A percentile compares a stretch with the other conserved stretches of the same genome.
Evolutionary conservation across 2,888 invertebrate genomes (phyloP).

Genomic region (Eurytoma californica): DNA sequence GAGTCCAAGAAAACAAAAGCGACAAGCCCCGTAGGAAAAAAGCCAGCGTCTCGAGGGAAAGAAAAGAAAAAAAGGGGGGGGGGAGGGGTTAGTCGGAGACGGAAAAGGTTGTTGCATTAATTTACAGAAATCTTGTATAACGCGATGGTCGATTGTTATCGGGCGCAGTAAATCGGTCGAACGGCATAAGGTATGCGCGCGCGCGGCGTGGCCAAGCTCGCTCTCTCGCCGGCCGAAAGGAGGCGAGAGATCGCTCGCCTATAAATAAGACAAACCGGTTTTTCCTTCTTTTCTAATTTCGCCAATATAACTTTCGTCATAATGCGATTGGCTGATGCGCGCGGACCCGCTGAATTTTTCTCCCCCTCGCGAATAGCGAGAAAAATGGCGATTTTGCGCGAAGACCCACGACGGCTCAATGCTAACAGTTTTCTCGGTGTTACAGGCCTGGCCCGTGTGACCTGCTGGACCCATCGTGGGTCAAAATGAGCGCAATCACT

Average conservation of each 20-base stretch:
- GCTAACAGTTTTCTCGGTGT: slow-evolving; percentile 60
- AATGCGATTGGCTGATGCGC: slow-evolving; percentile 12
- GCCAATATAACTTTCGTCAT: slow-evolving; percentile 26
- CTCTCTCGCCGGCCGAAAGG: not conserved
- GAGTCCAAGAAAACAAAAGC: not conserved
- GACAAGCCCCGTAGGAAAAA: not conserved
- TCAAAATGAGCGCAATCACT: slow-evolving; percentile 88
- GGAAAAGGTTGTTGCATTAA: slow-evolving; percentile 11
- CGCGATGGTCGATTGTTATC: slow-evolving; percentile 36
- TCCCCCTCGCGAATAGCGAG: not conserved
- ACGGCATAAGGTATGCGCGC: slow-evolving; percentile 22
- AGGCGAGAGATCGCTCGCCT: not conserved
- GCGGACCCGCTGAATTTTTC: slow-evolving; percentile 8
- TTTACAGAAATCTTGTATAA: slow-evolving; percentile 35
- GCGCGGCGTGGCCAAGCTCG: not conserved
- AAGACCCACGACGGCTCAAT: not conserved
- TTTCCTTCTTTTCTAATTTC: slow-evolving; percentile 34
- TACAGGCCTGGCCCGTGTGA: slow-evolving; percentile 94
- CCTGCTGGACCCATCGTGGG: slow-evolving; percentile 90
- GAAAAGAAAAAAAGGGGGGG: not conserved
- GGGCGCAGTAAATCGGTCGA: slow-evolving; percentile 28
- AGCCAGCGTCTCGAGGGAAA: not conserved
- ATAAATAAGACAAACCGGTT: slow-evolving; percentile 44
- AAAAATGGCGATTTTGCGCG: not conserved
- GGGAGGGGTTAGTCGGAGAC: not conserved